Evolutionary conservation across 2,797 vertebrate genomes (phyloP), one percentile per base, ranked within the genome.

Genomic region (Echiichthys vipera): DNA sequence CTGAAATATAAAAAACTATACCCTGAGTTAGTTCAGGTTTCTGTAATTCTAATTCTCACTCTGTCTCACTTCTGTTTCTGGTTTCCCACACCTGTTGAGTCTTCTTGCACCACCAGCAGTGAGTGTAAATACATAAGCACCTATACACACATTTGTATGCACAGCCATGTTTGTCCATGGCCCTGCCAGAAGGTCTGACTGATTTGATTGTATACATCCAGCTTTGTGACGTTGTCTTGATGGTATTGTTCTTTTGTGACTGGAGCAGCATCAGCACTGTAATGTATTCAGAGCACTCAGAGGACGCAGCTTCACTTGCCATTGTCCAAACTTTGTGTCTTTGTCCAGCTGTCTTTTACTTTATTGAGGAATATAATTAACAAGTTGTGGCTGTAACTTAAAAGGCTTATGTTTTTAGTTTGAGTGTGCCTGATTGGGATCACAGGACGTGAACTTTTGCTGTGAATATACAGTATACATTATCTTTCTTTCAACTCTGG

Each of bases 311-410:
- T n/a, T n/a, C n/a, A n/a, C n/a, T 37, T 11, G 32, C 25, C 36
- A 11, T 24, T 30, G 42, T 43, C 29, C 32, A 29, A 39, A 50
- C 20, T 8, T 40, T 27, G 17, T 47, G 17, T 47, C 64, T 76
- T 73, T 70, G 83, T 57, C 55, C 55, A 57, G 42, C 62, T 69
- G 59, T 12, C 17, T 64, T 22, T 24, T 25, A 24, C 49, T 55
- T 54, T 65, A 54, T 51, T 65, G 17, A 65, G 53, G 27, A 36
- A 32, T 22, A 17, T 50, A 70, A 55, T 50, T 40, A 57, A 61
- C 30, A 53, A 55, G 18, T 40, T 30, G 8, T 43, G 55, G 43
- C 15, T 69, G 46, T 53, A 42, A 62, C 34, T 40, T 82, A 30
- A 77, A 30, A 42, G 29, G 9, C 53, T 22, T 36, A n/a, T n/a